Conservation (phyloP, 2,888 invertebrate species). For the Limnephilus auricula region DNA sequence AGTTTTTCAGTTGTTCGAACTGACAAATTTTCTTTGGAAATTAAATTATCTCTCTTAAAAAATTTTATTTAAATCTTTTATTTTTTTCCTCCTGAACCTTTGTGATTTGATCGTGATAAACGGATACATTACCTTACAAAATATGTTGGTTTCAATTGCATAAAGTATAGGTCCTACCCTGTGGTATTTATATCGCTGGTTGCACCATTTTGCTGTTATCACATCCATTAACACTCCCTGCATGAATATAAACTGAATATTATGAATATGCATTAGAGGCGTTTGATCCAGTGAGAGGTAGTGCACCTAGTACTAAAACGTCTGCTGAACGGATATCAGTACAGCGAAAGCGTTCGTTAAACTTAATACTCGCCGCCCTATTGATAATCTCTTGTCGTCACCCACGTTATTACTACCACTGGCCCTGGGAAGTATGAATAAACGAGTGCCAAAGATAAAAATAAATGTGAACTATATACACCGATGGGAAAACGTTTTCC, state of each 20-base stretch:
- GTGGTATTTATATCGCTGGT: background rate
- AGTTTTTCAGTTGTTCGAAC: too few species aligned
- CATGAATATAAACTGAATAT: background rate
- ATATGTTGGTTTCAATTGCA: background rate
- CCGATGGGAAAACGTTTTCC: background rate
- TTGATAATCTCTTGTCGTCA: background rate
- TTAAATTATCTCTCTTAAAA: too few species aligned
- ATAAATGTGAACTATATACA: background rate
- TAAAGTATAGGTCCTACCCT: background rate
- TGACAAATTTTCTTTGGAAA: too few species aligned
- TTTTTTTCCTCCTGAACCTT: too few species aligned
- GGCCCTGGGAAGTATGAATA: background rate
- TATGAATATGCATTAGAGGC: conserved; percentile 22
- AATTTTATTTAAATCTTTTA: too few species aligned
- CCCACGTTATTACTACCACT: background rate
- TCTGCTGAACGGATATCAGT: background rate
- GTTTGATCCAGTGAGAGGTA: background rate
- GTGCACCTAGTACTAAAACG: background rate
- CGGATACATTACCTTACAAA: too few species aligned
- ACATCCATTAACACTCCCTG: background rate
- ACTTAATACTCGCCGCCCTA: background rate
- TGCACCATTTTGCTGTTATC: conserved; percentile 12
- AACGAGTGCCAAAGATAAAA: background rate
- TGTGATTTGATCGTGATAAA: too few species aligned
- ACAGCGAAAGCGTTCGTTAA: background rate